Evolutionary conservation across 2,888 invertebrate genomes (phyloP), one percentile per base, ranked within the genome.

Genomic region (Unio delphinus): DNA sequence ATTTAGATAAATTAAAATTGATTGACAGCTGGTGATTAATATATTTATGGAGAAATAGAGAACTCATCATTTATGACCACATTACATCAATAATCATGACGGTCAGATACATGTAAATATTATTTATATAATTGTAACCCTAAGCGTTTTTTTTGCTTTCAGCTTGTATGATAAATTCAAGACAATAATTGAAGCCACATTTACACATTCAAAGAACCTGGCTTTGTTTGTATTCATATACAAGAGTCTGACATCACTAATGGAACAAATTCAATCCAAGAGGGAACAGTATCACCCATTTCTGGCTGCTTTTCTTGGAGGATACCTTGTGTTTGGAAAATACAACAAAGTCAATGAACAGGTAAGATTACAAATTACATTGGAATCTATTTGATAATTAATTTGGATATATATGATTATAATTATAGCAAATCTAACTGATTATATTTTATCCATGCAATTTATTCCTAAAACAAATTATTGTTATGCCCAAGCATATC

Each of bases 341-440:
- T 90, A 91, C 74, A 91, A 91, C 79, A 90, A 90, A 80, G 90
- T 91, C 45, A 91, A 91, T 81, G 91, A 91, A 86, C 91, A 91
- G 87, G 91, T 91, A 70, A 75, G 72, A 74, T n/a, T 6, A 15
- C 45, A 45, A 45, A 15, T 45, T 45, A 45, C 15, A 45, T 15
- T 45, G 3, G 15, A 45, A 45, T 45, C 45, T 45, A 0, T 7
- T 34, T 34, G 34, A 34, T 45, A 45, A 15, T 15, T 11, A 45
- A 45, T 15, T 45, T 45, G 45, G 45, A 45, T 45, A 15, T 15
- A 15, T 0, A 45, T 2, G 3, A 45, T 45, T 45, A 3, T 45
- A 45, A 45, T 15, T 45, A 45, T 45, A 45, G 8, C 11, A 45
- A 45, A 45, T 45, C 45, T 15, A 45, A 15, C 15, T 45, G 11